A percentile compares a stretch with the other conserved stretches of the same genome.
Conservation (phyloP, 2,888 invertebrate genomes). For the Cyclophora punctaria region DNA sequence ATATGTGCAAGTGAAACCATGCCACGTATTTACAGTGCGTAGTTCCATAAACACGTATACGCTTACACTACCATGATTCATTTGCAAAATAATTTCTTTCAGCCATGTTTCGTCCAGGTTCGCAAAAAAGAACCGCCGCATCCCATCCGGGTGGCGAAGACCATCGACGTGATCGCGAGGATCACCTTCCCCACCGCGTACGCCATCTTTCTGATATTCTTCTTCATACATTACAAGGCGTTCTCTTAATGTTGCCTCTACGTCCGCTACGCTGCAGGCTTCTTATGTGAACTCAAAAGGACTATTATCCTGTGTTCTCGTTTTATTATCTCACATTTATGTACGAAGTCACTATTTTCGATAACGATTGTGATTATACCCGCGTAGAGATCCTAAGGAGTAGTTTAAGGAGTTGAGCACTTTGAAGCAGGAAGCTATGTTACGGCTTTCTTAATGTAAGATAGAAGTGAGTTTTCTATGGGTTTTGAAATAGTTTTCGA, state of each 20-base stretch:
- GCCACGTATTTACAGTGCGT: neutral
- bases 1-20: too few species aligned
- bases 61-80: conserved; percentile 57
- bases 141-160: conserved; percentile 94
- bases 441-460: conserved; percentile 39
- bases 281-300: conserved; percentile 37
- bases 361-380: conserved; percentile 49
- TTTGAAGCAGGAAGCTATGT: conserved; percentile 30
- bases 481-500: conserved; percentile 67
- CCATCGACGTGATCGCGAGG: conserved; percentile 94
- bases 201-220: conserved; percentile 94
- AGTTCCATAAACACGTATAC: conserved; percentile 24
- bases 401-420: conserved; percentile 32
- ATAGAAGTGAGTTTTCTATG: conserved; percentile 46
- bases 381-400: conserved; percentile 40
- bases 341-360: conserved; percentile 42
- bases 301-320: conserved; percentile 42
- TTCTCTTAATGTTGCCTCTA: conserved; percentile 77
- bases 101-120: conserved; percentile 89
- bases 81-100: conserved; percentile 67
- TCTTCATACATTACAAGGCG: conserved; percentile 95
- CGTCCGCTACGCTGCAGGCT: conserved; percentile 34
- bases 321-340: conserved; percentile 41
- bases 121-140: conserved; percentile 94
- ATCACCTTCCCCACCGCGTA: conserved; percentile 95